phyloP scores from a whole-genome alignment of 1,140 invertebrate species.

The Platyura marginata region DNA sequence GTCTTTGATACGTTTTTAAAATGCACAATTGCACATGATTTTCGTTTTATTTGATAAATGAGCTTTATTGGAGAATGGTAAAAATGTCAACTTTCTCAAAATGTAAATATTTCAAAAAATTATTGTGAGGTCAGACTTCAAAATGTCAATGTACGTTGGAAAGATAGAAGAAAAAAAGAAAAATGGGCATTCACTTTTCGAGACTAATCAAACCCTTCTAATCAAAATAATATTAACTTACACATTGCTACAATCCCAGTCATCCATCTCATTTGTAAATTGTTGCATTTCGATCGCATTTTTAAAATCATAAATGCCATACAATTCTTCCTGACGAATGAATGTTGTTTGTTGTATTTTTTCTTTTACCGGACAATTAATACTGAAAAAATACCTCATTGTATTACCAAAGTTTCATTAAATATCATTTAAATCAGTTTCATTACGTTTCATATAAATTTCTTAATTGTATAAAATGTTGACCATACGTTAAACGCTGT shows the following conservation, averaged over 20 bases:
- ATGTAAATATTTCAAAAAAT: too few relatives aligned
- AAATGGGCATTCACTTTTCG: too few relatives aligned
- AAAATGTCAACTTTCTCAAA: too few relatives aligned
- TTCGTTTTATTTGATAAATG: too few relatives aligned
- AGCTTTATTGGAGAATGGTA: too few relatives aligned
- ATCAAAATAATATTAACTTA: too few relatives aligned
- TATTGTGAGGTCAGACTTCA: too few relatives aligned
- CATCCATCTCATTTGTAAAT: neutral
- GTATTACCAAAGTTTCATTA: slow-evolving; percentile 7
- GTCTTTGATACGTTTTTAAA: too few relatives aligned
- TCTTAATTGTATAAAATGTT: slow-evolving; percentile 19
- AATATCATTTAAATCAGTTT: slow-evolving; percentile 6
- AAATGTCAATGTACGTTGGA: too few relatives aligned
- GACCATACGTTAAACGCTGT: slow-evolving; percentile 12
- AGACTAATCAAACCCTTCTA: too few relatives aligned
- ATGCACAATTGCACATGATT: too few relatives aligned
- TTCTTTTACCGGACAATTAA: neutral
- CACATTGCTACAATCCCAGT: neutral
- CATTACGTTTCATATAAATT: slow-evolving; percentile 13
- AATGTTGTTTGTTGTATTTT: neutral
- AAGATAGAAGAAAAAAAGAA: too few relatives aligned
- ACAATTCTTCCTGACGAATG: neutral
- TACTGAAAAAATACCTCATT: slow-evolving; percentile 2
- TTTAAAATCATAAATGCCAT: neutral
- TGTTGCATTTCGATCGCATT: neutral